These are phyloP conservation scores for Lutraria rhynchaena DNA, from an alignment of 1,140 invertebrate genomes.

Conservation along the genomic window DNA sequence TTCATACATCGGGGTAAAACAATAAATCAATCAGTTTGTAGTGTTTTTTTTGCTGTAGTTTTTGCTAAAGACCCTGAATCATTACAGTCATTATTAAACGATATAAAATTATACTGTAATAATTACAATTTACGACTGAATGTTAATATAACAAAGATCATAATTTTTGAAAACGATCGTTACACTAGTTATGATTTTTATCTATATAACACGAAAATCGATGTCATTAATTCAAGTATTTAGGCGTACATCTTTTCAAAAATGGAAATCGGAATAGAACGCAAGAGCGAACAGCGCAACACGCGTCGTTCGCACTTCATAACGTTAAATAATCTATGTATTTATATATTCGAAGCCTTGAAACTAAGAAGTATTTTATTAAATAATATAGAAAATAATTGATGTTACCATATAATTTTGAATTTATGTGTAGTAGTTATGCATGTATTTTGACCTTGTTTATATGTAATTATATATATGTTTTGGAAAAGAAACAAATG, in stretches of 20 bases:
- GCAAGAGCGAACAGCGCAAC: neutral
- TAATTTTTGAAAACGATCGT: slow-evolving; percentile 20
- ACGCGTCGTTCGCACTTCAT: neutral
- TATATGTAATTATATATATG: too few relatives aligned
- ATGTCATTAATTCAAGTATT: neutral
- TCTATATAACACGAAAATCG: neutral
- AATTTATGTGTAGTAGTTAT: too few relatives aligned
- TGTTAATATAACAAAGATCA: slow-evolving; percentile 16
- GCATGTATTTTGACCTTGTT: too few relatives aligned
- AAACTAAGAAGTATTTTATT: too few relatives aligned
- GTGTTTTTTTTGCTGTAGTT: too few relatives aligned
- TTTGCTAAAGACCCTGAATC: slow-evolving; percentile 26
- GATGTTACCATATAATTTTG: too few relatives aligned
- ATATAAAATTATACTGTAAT: slow-evolving; percentile 24
- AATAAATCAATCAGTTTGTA: too few relatives aligned
- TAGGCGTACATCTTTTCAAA: neutral
- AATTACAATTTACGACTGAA: neutral
- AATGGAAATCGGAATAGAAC: slow-evolving; percentile 2
- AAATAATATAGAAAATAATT: too few relatives aligned
- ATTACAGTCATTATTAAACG: slow-evolving; percentile 16
- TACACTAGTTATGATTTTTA: slow-evolving; percentile 11
- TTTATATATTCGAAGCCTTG: too few relatives aligned
- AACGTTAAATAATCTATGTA: too few relatives aligned
- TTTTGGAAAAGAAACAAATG: too few relatives aligned
- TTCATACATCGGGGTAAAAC: too few relatives aligned